Evolutionary conservation across 1,140 invertebrate species (phyloP), one percentile per base, ranked within the genome.

Genomic region (Caenorhabditis inopinata): DNA sequence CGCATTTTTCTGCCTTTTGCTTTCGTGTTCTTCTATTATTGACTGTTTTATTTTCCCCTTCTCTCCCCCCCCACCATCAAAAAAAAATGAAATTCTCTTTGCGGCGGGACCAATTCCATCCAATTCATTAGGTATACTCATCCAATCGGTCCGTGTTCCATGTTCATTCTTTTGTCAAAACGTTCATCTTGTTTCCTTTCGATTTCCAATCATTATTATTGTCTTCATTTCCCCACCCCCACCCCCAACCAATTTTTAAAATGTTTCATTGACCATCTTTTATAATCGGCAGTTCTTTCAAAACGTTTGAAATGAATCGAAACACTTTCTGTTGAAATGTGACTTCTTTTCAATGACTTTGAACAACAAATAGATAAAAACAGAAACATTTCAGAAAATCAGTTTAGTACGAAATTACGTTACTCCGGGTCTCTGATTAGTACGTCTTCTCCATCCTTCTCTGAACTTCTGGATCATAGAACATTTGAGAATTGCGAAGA

Each of bases 241-340:
- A n/a, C n/a, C n/a, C n/a, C n/a, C n/a, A n/a, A n/a, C n/a, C n/a
- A n/a, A n/a, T n/a, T n/a, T n/a, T n/a, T n/a, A n/a, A n/a, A n/a
- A n/a, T n/a, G n/a, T n/a, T n/a, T n/a, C n/a, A n/a, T n/a, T n/a
- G n/a, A n/a, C n/a, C n/a, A n/a, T n/a, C n/a, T n/a, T n/a, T n/a
- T n/a, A 32, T n/a, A 32, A 23, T 14, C 14, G 9, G 32, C 32
- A 68, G 58, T 21, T 68, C 58, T 68, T 68, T 68, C 58, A 68
- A 68, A 38, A 16, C n/a, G 27, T 68, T 68, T 68, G 58, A 68
- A 68, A 68, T 68, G 58, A 68, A 68, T 38, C 58, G 58, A 25
- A 32, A 68, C 35, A 68, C 46, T 48, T n/a, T 48, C 46, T 48
- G 46, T 9, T 12, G 46, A 53, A n/a, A n/a, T 16, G 14, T 48